Conservation (phyloP, 1,140 invertebrate genomes). For the Drosophila malerkotliana region DNA sequence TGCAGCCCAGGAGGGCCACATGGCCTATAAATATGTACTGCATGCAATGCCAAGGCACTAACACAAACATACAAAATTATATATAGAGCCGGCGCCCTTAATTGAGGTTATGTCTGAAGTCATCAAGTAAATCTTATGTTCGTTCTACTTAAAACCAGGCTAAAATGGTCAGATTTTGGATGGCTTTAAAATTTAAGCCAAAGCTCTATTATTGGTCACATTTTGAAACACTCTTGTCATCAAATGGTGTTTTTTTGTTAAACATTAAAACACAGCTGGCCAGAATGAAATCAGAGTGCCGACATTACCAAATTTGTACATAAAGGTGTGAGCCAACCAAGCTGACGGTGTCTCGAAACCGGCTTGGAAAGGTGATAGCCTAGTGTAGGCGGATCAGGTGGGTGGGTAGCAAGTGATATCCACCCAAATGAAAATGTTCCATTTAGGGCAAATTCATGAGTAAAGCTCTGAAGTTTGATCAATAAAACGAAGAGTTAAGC, state of each 20-base stretch:
- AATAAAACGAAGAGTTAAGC: too few species aligned
- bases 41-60: not conserved
- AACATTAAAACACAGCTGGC: constrained; percentile 23
- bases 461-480: too few species aligned
- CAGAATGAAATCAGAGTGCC: constrained; percentile 13
- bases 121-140: not conserved
- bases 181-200: constrained; percentile 2
- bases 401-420: not conserved
- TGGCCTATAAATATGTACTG: constrained; percentile 14
- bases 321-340: constrained; percentile 21
- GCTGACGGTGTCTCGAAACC: constrained; percentile 15
- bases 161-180: not conserved
- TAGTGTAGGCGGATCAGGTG: constrained; percentile 4
- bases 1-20: constrained; percentile 39
- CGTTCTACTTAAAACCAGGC: not conserved
- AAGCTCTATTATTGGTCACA: not conserved
- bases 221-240: not conserved
- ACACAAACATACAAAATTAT: not conserved
- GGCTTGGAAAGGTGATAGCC: constrained; percentile 2
- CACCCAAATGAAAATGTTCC: not conserved
- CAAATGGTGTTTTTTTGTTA: not conserved
- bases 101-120: constrained; percentile 38
- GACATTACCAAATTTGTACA: constrained; percentile 24
- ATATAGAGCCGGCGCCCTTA: constrained; percentile 10
- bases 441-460: not conserved